Percentiles rank a stretch among this genome's conserved stretches.
Conservation (phyloP, 30 jellyfish, hydroid and myxozoan genomes). For the Mastigias papua region DNA sequence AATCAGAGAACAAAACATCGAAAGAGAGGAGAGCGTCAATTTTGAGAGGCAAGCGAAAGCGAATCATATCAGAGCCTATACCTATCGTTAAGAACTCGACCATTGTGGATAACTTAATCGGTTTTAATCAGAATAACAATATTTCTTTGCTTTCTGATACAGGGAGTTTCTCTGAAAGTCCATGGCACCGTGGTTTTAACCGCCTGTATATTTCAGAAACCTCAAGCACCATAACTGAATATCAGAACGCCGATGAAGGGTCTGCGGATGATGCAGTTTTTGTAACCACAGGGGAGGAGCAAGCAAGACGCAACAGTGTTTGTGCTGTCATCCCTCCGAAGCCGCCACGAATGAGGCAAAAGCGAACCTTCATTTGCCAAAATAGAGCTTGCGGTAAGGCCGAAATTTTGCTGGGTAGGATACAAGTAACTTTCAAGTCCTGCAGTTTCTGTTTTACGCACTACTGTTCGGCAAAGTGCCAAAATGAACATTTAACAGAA, state of each 20-base stretch:
- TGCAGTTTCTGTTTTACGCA: constrained; percentile 92
- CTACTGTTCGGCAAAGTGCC: constrained; percentile 92
- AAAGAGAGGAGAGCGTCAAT: constrained; percentile 24
- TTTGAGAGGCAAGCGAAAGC: constrained; percentile 68
- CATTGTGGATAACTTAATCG: constrained; percentile 61
- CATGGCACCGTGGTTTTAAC: constrained; percentile 66
- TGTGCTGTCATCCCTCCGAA: constrained; percentile 77
- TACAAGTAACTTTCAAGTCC: constrained; percentile 79
- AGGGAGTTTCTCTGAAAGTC: constrained; percentile 66
- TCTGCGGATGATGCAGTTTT: constrained; percentile 50
- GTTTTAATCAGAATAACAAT: constrained; percentile 68
- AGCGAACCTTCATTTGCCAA: constrained; percentile 78
- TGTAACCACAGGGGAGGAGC: constrained; percentile 52
- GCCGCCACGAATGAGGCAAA: constrained; percentile 87
- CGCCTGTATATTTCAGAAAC: constrained; percentile 62
- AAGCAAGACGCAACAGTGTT: constrained; percentile 36
- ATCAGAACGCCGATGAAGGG: constrained; percentile 19
- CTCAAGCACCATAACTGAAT: constrained; percentile 60
- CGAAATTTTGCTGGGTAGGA: constrained; percentile 80
- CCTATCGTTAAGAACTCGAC: constrained; percentile 71
- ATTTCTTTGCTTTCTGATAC: constrained; percentile 56
- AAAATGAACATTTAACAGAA: constrained; percentile 40
- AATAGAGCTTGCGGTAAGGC: constrained; percentile 65
- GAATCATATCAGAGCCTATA: constrained; percentile 73
- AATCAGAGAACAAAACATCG: constrained; percentile 9